phyloP scores from a whole-genome alignment of 2,797 vertebrate genomes.

The Hirundo rustica region DNA sequence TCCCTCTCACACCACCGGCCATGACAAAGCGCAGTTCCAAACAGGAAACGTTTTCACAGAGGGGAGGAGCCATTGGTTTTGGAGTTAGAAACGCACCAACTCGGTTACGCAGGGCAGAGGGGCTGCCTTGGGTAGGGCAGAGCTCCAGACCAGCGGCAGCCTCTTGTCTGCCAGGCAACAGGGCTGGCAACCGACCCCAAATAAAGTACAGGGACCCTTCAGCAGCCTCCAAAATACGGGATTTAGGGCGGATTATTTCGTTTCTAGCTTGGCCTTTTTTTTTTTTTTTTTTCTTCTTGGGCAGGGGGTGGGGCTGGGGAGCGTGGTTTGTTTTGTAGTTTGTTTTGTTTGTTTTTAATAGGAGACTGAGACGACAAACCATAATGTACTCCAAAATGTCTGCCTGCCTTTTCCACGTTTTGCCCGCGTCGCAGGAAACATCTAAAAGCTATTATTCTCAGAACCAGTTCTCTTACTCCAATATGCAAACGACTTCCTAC shows the following conservation, averaged over 20 bases:
- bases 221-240: not conserved
- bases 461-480: not conserved
- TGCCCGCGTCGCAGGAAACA: rapidly evolving
- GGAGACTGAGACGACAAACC: not conserved
- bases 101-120: rapidly evolving
- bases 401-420: not conserved
- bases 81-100: not conserved
- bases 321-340: not conserved
- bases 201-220: too few species aligned
- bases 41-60: not conserved
- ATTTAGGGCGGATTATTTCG: too few species aligned
- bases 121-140: not conserved
- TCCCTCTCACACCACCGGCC: not conserved
- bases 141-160: not conserved
- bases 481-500: rapidly evolving
- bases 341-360: not conserved
- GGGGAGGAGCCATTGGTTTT: not conserved
- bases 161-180: not conserved
- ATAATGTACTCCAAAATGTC: not conserved
- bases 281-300: too few species aligned
- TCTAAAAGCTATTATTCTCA: not conserved
- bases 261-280: not conserved
- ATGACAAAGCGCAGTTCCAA: not conserved
- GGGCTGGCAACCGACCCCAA: not conserved
- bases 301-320: rapidly evolving